Evolutionary conservation across 2,113 vertebrate genomes (phyloP).

Genomic region (Psettodes erumei): DNA sequence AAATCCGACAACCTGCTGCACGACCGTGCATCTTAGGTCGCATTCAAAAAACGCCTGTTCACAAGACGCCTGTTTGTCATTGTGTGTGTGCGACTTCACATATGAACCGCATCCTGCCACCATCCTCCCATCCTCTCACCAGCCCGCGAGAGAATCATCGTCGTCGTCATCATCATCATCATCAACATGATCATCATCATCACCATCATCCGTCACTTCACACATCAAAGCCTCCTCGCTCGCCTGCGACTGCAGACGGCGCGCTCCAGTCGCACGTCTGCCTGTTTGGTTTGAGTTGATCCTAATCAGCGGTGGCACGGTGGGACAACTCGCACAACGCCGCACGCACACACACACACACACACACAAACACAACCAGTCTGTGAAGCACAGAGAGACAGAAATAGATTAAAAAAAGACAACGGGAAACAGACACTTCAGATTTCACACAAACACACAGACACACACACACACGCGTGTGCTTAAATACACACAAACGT

Average conservation of each 20-base stretch:
- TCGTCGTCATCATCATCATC: constrained; percentile 4
- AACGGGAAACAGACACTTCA: constrained; percentile 30
- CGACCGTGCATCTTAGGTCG: no score
- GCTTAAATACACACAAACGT: constrained; percentile 1
- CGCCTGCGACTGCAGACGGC: constrained; percentile 45
- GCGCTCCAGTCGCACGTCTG: constrained; percentile 55
- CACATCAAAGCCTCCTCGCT: constrained; percentile 55
- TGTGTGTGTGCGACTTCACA: constrained; percentile 3
- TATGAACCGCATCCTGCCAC: not conserved
- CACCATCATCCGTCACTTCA: constrained; percentile 49
- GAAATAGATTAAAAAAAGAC: constrained; percentile 63
- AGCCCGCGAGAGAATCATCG: constrained; percentile 43
- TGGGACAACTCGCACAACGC: constrained; percentile 24
- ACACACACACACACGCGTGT: not conserved
- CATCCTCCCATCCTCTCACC: constrained; percentile 18
- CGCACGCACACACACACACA: not conserved
- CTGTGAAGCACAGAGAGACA: constrained; percentile 50
- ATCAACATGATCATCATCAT: constrained; percentile 45
- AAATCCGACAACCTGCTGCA: no score
- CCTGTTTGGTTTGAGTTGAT: constrained; percentile 69
- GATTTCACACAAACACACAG: constrained; percentile 1
- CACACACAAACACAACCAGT: constrained; percentile 25
- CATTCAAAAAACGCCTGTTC: not conserved
- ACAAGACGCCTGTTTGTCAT: not conserved
- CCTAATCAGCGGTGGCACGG: constrained; percentile 65